Evolutionary conservation across 2,888 invertebrate species (phyloP).

Genomic region (Furcula furcula): DNA sequence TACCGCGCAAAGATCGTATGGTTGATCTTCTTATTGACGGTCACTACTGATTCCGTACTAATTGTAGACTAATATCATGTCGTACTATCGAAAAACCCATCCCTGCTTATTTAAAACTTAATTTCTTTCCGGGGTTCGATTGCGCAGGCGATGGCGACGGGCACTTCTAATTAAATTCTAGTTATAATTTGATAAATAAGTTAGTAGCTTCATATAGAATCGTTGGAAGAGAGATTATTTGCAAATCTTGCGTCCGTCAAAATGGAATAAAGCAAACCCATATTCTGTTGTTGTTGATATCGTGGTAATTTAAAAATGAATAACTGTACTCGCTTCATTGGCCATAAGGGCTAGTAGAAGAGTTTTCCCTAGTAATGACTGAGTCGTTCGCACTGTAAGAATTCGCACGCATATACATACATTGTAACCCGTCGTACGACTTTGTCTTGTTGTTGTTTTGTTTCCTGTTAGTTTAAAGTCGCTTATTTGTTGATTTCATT

Average conservation of each 20-base stretch:
- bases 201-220: slow-evolving; percentile 14
- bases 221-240: slow-evolving; percentile 12
- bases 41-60: too few relatives aligned
- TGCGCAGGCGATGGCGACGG: background rate
- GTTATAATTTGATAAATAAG: slow-evolving; percentile 8
- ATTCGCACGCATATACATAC: slow-evolving; percentile 7
- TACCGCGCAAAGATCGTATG: slow-evolving; percentile 1
- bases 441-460: too few relatives aligned
- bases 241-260: slow-evolving; percentile 5
- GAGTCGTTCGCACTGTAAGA: slow-evolving; percentile 5
- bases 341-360: slow-evolving; percentile 11
- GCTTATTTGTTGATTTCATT: too few relatives aligned
- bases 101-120: slow-evolving; percentile 4
- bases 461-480: too few relatives aligned
- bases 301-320: slow-evolving; percentile 8
- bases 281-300: slow-evolving; percentile 6
- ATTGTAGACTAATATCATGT: slow-evolving; percentile 6
- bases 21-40: slow-evolving; percentile 7
- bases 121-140: slow-evolving; percentile 6
- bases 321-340: slow-evolving; percentile 9
- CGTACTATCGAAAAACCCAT: slow-evolving; percentile 3
- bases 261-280: slow-evolving; percentile 7
- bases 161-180: background rate
- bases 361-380: slow-evolving; percentile 5
- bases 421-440: slow-evolving; percentile 3